phyloP scores from a whole-genome alignment of 2,113 vertebrate genomes.

The Smithornis capensis region DNA sequence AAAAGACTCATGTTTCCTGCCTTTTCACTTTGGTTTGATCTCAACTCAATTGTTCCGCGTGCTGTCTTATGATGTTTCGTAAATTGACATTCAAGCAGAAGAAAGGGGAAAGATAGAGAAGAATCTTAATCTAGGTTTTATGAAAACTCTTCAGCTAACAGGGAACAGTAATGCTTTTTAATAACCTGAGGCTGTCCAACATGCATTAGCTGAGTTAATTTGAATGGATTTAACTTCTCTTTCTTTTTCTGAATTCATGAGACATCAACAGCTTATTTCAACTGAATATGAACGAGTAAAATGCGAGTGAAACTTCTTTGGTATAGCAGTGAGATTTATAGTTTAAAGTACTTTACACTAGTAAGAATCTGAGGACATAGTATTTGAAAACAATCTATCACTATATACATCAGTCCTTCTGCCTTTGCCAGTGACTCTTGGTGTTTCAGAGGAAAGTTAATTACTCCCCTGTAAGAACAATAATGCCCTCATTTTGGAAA shows the following conservation, averaged over 20 bases:
- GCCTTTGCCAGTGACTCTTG: background rate
- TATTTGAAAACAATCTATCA: background rate
- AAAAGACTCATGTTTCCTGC: background rate
- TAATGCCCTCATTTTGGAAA: background rate
- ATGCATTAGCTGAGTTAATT: conserved; percentile 2
- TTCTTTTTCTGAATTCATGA: background rate
- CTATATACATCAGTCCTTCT: background rate
- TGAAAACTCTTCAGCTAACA: conserved; percentile 11
- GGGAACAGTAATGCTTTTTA: background rate
- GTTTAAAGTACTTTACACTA: background rate
- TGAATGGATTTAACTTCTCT: background rate
- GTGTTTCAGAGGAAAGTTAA: background rate
- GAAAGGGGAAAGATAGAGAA: background rate
- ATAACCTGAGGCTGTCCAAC: background rate
- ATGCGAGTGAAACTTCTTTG: background rate
- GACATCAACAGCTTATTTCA: background rate
- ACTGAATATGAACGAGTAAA: background rate
- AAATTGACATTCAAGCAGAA: background rate
- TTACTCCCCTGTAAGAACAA: background rate
- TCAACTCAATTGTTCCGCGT: background rate
- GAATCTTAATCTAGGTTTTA: background rate
- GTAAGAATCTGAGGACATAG: background rate
- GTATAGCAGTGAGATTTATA: background rate
- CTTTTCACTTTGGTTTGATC: background rate
- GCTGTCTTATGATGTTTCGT: background rate